Conservation (phyloP, 2,888 invertebrate genomes). For the Trachelus tabidus region DNA sequence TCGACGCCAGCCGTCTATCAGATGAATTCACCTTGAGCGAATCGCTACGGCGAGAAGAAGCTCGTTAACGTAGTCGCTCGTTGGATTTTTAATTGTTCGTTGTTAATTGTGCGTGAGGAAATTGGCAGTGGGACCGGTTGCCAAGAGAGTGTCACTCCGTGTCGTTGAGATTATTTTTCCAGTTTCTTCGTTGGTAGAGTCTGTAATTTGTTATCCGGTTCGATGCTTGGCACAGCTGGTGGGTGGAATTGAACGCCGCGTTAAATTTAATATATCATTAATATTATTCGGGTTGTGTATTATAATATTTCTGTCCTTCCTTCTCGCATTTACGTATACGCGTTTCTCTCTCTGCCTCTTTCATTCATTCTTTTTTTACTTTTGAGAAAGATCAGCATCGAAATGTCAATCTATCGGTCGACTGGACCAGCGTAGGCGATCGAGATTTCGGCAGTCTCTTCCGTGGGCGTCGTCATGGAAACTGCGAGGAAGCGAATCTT, state of each 20-base stretch:
- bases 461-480: background rate
- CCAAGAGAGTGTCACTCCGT: background rate
- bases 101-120: background rate
- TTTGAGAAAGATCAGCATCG: background rate
- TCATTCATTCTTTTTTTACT: conserved; percentile 14
- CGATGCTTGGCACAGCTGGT: background rate
- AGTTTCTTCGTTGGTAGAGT: background rate
- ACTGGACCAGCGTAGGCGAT: conserved; percentile 2
- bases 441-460: background rate
- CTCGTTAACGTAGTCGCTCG: too few species aligned
- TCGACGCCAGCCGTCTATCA: too few species aligned
- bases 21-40: too few species aligned
- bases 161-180: background rate
- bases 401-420: conserved; percentile 1
- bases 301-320: conserved; percentile 9
- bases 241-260: background rate
- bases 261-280: background rate
- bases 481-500: background rate
- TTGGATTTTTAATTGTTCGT: background rate
- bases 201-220: background rate
- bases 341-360: conserved; percentile 14
- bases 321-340: background rate
- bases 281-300: background rate
- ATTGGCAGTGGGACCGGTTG: background rate
- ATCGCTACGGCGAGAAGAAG: too few species aligned